phyloP scores from a whole-genome alignment of 2,888 invertebrate genomes.

The Drosophila limbata region DNA sequence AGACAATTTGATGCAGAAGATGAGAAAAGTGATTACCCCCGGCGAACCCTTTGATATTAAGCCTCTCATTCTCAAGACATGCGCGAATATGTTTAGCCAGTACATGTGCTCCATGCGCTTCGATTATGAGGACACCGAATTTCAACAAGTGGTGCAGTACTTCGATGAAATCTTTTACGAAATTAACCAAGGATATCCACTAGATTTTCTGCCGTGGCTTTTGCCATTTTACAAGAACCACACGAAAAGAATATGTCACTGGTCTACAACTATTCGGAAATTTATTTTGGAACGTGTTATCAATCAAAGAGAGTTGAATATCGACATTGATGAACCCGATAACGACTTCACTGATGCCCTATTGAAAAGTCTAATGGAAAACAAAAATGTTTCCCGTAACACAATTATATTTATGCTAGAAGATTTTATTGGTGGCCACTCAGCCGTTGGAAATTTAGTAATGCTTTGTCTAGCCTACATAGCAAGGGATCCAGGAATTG shows the following conservation, averaged over 20 bases:
- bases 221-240: constrained; percentile 90
- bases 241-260: constrained; percentile 88
- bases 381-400: constrained; percentile 89
- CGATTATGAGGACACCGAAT: constrained; percentile 89
- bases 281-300: constrained; percentile 91
- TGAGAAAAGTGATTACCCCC: constrained; percentile 85
- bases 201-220: constrained; percentile 94
- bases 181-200: constrained; percentile 94
- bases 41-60: constrained; percentile 88
- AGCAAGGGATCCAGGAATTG: constrained; percentile 89
- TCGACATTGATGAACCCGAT: constrained; percentile 88
- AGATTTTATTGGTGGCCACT: constrained; percentile 95
- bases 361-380: constrained; percentile 89
- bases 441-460: constrained; percentile 93
- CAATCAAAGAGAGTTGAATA: constrained; percentile 85
- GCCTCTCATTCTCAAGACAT: constrained; percentile 89
- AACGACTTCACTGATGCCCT: constrained; percentile 93
- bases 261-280: constrained; percentile 90
- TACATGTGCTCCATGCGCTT: constrained; percentile 95
- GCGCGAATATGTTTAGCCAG: constrained; percentile 93
- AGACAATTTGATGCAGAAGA: constrained; percentile 87
- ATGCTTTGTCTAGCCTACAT: constrained; percentile 91
- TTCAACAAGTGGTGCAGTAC: constrained; percentile 88
- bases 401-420: constrained; percentile 93
- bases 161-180: constrained; percentile 97